Conservation (phyloP, 2,888 invertebrate species). For the Acleris sparsana region DNA sequence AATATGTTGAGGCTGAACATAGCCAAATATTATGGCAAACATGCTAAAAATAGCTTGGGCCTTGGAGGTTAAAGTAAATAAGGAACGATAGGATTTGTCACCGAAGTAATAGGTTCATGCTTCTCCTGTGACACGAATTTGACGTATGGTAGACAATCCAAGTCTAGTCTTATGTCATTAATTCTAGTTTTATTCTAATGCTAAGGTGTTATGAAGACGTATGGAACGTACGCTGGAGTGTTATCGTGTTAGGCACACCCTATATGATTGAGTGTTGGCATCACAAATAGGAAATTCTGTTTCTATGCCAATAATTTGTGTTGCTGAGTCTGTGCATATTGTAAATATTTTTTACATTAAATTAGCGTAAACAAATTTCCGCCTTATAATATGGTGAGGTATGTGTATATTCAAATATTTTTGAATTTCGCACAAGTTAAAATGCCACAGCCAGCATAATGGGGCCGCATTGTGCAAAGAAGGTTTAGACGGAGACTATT, state of each 20-base stretch:
- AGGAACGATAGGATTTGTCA: too few relatives aligned
- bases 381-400: slow-evolving; percentile 75
- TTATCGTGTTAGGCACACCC: slow-evolving; percentile 65
- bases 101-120: slow-evolving; percentile 23
- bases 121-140: slow-evolving; percentile 37
- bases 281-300: slow-evolving; percentile 37
- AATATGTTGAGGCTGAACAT: too few relatives aligned
- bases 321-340: slow-evolving; percentile 75
- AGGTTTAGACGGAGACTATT: too few relatives aligned
- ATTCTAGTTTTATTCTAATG: slow-evolving; percentile 55
- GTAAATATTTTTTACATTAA: slow-evolving; percentile 73
- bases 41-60: too few relatives aligned
- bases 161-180: slow-evolving; percentile 74
- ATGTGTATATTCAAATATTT: slow-evolving; percentile 53
- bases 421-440: slow-evolving; percentile 40
- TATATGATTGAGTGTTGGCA: slow-evolving; percentile 49
- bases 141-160: slow-evolving; percentile 66
- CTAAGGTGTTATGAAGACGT: slow-evolving; percentile 49
- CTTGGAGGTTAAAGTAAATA: too few relatives aligned
- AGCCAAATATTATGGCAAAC: too few relatives aligned
- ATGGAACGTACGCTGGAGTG: slow-evolving; percentile 54
- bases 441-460: neutral
- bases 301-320: slow-evolving; percentile 60
- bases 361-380: slow-evolving; percentile 63
- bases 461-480: too few relatives aligned